Evolutionary conservation across 2,113 vertebrate species (phyloP), one percentile per base, ranked within the genome.

Genomic region (Microtus pennsylvanicus): DNA sequence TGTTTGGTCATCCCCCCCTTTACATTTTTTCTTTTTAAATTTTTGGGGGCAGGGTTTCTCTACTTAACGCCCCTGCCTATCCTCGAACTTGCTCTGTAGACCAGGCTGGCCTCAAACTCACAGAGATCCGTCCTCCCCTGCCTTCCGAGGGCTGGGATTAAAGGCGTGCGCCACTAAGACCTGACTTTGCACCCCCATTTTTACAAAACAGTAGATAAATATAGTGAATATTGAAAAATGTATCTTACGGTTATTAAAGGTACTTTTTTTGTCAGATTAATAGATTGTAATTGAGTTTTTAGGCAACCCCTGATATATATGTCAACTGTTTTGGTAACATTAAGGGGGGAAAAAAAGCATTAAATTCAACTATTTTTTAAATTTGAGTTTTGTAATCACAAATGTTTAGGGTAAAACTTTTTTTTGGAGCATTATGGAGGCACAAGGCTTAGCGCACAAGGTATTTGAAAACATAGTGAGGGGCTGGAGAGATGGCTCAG

Each of bases 241-340:
- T 77, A 86, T 45, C 4, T 92, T 50, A 67, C n/a, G 21, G 26
- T 78, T 93, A 72, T 78, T 89, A 55, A 90, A 21, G 77, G 50
- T 91, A 45, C 72, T 52, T 93, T 83, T 83, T 95, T 45, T 95
- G 13, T 94, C 45, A 63, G 42, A 67, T 94, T 94, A 81, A 77
- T 80, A 94, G 63, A 30, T 38, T 93, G 9, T 86, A 91, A 87
- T 22, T 47, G 91, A 74, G 58, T 90, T 88, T 70, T 88, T 76
- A 72, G 77, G 22, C 9, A 24, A 69, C n/a, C 12, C 12, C 12
- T 85, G 87, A 28, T 75, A 50, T 8, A 10, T 90, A 35, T 83
- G 74, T 24, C 74, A 74, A 83, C 55, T 50, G 26, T 74, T 74
- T 94, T 81, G 24, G 92, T 35, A 30, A 52, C 17, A 22, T 91